phyloP scores from a whole-genome alignment of 35 echinoderm and acorn worm species.

The Apostichopus parvimensis region DNA sequence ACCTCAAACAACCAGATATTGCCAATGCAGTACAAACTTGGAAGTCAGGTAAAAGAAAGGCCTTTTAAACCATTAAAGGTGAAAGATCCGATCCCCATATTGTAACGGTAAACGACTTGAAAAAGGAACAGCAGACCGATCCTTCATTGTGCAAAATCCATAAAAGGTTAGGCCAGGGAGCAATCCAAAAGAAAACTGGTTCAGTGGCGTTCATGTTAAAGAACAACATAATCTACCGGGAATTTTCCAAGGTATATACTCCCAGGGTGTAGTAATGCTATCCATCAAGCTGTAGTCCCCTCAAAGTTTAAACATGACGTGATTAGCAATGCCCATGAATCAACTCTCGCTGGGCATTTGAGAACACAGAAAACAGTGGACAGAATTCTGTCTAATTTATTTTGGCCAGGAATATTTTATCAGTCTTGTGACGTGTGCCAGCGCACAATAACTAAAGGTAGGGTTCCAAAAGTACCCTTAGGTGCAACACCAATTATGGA shows the following conservation, averaged over 20 bases:
- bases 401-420: conserved; percentile 56
- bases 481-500: not conserved
- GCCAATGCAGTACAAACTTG: not conserved
- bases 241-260: not conserved
- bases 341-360: conserved; percentile 59
- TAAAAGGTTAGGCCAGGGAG: not conserved
- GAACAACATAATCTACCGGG: conserved; percentile 6
- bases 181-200: not conserved
- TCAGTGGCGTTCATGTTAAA: not conserved
- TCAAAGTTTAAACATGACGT: conserved; percentile 24
- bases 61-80: conserved; percentile 3
- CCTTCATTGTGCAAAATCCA: not conserved
- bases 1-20: not conserved
- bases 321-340: conserved; percentile 62
- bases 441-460: conserved; percentile 58
- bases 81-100: not conserved
- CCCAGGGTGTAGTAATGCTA: not conserved
- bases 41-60: conserved; percentile 14
- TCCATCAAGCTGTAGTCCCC: conserved; percentile 61
- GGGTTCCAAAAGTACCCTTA: conserved; percentile 42
- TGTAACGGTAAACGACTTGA: not conserved
- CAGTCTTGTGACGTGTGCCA: conserved; percentile 74
- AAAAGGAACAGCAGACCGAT: not conserved
- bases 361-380: conserved; percentile 53
- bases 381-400: conserved; percentile 40